Base-by-base conservation (phyloP, 2,113 vertebrate genomes). In the Ictidomys tridecemlineatus region DNA sequence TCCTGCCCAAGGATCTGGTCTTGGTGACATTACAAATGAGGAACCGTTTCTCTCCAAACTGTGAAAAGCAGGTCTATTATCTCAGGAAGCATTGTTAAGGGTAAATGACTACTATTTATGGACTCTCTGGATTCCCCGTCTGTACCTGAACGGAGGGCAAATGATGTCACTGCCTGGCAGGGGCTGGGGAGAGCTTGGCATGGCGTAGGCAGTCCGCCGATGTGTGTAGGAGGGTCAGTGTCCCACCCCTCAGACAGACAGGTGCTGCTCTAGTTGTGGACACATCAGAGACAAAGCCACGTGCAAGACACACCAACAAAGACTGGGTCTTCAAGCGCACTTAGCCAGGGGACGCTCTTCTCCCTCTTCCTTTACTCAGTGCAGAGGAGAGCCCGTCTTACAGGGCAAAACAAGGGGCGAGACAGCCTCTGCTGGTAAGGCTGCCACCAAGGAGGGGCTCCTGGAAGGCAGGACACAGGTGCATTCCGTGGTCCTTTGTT, bases 201-300 rank as follows among this genome's bases (percentile, higher is more conserved):
- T 1, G 12, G 7, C 42, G 67, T 9, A 80, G 70, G 53, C 53
- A 30, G 80, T 39, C 30, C 22, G 9, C n/a, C 32, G 26, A 37
- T 79, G 30, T 77, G 45, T 82, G 61, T 48, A 72, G n/a, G 77
- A 70, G 76, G 92, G 48, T 53, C 53, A 76, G 96, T 85, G 85
- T 42, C 73, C 91, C 67, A 28, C 51, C 76, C 28, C 48, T 74
- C 63, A 28, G 18, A 1, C 56, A 58, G 24, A 8, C 22, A 63
- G 24, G 24, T 24, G 61, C 61, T 28, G 61, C 24, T 63, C 24
- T 63, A 63, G 24, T 10, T 63, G 61, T 10, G 61, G 8, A 28
- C 24, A 28, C 61, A 28, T 63, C 24, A 28, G 61, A 63, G 24
- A 10, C 24, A 63, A 26, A 63, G 24, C 61, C 61, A 63, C 26